Evolutionary conservation across 2,797 vertebrate genomes (phyloP).

Genomic region (Hydrophis major): DNA sequence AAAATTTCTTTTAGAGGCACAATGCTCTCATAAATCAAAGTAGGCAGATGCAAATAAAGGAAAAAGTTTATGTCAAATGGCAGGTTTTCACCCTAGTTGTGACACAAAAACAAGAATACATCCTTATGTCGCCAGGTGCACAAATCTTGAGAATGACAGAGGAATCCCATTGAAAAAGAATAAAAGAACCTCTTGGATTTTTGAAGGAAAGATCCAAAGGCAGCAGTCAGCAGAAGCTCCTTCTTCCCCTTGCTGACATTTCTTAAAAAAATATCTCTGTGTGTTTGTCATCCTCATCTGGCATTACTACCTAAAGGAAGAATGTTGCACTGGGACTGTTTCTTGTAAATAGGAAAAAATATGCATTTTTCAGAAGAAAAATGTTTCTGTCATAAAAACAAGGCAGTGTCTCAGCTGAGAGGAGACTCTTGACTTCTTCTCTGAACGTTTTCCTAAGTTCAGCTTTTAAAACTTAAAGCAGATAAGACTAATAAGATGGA

Average conservation of each 20-base stretch:
- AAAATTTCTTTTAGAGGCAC: constrained; percentile 69
- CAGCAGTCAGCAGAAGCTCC: not conserved
- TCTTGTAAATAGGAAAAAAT: constrained; percentile 22
- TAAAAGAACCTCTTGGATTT: not conserved
- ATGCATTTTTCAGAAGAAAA: not conserved
- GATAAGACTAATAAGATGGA: not conserved
- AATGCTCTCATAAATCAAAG: constrained; percentile 64
- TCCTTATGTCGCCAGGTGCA: constrained; percentile 33
- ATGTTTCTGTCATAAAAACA: constrained; percentile 27
- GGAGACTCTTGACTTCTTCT: not conserved
- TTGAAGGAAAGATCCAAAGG: constrained; percentile 9
- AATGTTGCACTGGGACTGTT: constrained; percentile 22
- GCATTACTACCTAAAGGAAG: not conserved
- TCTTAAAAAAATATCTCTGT: not conserved
- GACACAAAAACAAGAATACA: constrained; percentile 22
- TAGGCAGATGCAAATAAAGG: constrained; percentile 64
- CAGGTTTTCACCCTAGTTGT: constrained; percentile 48
- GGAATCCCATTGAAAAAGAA: constrained; percentile 11
- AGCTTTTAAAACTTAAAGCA: not conserved
- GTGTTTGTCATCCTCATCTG: not conserved
- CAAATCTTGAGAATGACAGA: not conserved
- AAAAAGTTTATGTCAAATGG: constrained; percentile 51
- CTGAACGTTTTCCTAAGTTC: not conserved
- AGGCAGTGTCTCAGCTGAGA: not conserved
- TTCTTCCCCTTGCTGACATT: not conserved